A percentile compares a stretch with the other conserved stretches of the same genome.
These are phyloP conservation scores for Boloria euphrosyne DNA, from an alignment of 2,888 invertebrate species.

Conservation along the genomic window DNA sequence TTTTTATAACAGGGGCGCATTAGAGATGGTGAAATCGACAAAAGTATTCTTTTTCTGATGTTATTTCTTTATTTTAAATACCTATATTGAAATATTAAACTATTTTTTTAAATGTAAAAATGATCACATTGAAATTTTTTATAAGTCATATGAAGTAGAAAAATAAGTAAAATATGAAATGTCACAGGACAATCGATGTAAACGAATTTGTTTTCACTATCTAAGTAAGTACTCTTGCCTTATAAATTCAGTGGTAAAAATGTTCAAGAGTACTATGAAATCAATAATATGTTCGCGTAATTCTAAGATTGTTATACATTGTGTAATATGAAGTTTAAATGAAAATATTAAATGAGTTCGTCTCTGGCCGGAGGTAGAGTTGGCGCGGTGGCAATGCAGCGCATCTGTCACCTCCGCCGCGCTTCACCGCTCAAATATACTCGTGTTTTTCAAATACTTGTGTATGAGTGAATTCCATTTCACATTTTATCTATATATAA, in stretches of 20 bases:
- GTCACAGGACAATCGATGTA: too few relatives aligned
- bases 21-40: constrained; percentile 27
- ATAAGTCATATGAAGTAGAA: too few relatives aligned
- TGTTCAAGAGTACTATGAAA: too few relatives aligned
- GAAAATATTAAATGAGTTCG: constrained; percentile 41
- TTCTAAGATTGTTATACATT: background rate
- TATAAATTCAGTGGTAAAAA: too few relatives aligned
- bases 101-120: background rate
- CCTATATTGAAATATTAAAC: too few relatives aligned
- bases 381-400: constrained; percentile 76
- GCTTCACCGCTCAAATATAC: constrained; percentile 38
- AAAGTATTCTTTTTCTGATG: too few relatives aligned
- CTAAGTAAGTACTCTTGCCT: too few relatives aligned
- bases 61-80: too few relatives aligned
- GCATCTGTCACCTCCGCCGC: constrained; percentile 73
- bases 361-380: constrained; percentile 56
- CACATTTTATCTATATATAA: background rate
- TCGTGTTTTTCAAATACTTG: constrained; percentile 30
- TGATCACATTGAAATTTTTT: background rate
- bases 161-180: too few relatives aligned
- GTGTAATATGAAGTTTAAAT: background rate
- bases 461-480: constrained; percentile 13
- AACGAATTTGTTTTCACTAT: too few relatives aligned
- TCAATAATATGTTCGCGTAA: too few relatives aligned
- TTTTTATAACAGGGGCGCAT: constrained; percentile 63